Base-by-base conservation (phyloP, 2,888 invertebrate species). In the Aplocera efformata region DNA sequence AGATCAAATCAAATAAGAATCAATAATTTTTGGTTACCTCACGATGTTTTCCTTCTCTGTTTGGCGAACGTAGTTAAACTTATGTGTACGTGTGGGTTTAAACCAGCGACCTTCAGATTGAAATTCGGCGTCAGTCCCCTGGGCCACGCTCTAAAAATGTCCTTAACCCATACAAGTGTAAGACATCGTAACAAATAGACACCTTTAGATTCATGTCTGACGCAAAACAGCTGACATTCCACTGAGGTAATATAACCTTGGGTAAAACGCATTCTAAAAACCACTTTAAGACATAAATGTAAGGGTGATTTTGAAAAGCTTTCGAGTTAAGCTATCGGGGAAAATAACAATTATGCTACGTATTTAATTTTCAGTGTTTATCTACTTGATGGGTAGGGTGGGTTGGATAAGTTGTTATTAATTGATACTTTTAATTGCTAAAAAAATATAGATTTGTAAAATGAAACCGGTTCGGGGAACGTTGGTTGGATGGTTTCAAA, bases 341-440 rank as follows among this genome's bases (percentile, higher is more conserved):
- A 24, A 35, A 13, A 29, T 35, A 28, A 23, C 35, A 28, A 33
- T 34, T 34, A 26, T 11, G 27, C 34, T 34, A 26, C 10, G 28
- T 36, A 30, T 37, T 37, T 37, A 37, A 38, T 31, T 35, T 23
- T 17, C 1, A 27, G 21, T 38, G 37, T 25, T 37, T 31, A 31
- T 31, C 31, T 31, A 26, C 26, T 38, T 38, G 31, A 38, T 31
- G 25, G 17, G 31, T 4, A 20, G 20, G 30, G 30, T 30, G n/a
- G 25, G 31, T 27, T 10, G 34, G 13, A 25, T 7, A 22, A 26
- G 13, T 34, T 26, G 26, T 9, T 10, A 13, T 13, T 34, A 34
- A 34, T 41, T 41, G 29, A 41, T 34, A 41, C 13, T 21, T 35
- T 35, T 29, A 25, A 17, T 17, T 17, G 2, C 13, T 3, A 5